Conservation (phyloP, 2,113 vertebrate species). For the Ictalurus punctatus region DNA sequence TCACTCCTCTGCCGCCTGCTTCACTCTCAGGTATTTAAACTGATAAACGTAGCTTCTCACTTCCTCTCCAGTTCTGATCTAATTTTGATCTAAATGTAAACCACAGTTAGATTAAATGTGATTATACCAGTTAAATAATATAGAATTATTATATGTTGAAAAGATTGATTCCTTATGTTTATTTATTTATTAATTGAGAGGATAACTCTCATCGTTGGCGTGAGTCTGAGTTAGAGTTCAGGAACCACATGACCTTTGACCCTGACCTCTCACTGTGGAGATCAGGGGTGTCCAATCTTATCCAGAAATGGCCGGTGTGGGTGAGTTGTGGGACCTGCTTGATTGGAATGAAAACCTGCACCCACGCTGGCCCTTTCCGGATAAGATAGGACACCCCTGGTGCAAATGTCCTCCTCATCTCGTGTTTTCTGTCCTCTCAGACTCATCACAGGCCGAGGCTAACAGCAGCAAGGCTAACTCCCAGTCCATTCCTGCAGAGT, state of each 20-base stretch:
- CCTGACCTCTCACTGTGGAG: neutral
- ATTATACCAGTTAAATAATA: neutral
- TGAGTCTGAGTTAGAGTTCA: neutral
- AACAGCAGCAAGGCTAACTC: neutral
- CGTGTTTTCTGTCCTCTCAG: neutral
- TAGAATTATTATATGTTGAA: neutral
- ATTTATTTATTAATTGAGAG: neutral
- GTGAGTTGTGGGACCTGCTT: too few relatives aligned
- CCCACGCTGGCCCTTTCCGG: too few relatives aligned
- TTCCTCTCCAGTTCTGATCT: neutral
- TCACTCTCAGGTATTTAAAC: conserved; percentile 63
- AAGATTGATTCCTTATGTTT: neutral
- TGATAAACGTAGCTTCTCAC: neutral
- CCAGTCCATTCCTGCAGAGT: neutral
- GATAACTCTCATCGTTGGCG: neutral
- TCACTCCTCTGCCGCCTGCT: conserved; percentile 27
- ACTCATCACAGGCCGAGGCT: neutral
- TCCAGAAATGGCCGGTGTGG: too few relatives aligned
- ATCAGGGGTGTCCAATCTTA: neutral
- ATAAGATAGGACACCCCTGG: too few relatives aligned
- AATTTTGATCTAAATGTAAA: neutral
- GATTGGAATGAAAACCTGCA: too few relatives aligned
- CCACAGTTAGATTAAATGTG: neutral
- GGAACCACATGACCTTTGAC: neutral
- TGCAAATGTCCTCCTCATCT: neutral